phyloP scores from a whole-genome alignment of 2,797 vertebrate genomes.

The Euthynnus affinis region DNA sequence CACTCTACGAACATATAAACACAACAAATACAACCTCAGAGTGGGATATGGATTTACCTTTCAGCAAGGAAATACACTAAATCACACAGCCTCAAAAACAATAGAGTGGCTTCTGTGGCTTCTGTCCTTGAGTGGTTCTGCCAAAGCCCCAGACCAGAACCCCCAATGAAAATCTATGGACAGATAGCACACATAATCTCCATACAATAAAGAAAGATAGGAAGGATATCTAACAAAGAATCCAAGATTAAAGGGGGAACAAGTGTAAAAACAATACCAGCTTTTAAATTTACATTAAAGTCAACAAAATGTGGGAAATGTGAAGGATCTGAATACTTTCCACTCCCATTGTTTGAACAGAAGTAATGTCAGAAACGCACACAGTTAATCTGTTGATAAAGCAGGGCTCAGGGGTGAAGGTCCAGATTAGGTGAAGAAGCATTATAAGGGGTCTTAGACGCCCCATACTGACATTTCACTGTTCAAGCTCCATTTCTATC shows the following conservation, averaged over 20 bases:
- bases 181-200: too few species aligned
- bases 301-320: background rate
- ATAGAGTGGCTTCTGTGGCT: too few species aligned
- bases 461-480: constrained; percentile 59
- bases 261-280: background rate
- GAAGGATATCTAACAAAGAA: background rate
- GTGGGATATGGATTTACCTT: background rate
- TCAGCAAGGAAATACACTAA: background rate
- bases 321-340: too few species aligned
- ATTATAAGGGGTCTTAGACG: constrained; percentile 55
- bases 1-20: background rate
- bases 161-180: too few species aligned
- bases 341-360: too few species aligned
- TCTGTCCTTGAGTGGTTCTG: background rate
- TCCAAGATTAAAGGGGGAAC: background rate
- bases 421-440: constrained; percentile 59
- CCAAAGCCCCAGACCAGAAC: constrained; percentile 7
- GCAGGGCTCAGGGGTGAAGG: constrained; percentile 17
- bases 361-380: background rate
- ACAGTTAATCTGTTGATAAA: constrained; percentile 52
- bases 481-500: constrained; percentile 51
- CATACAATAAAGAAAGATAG: too few species aligned
- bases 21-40: background rate
- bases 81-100: too few species aligned
- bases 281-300: background rate